Conservation (phyloP, 2,888 invertebrate genomes). For the Athetis lepigone region DNA sequence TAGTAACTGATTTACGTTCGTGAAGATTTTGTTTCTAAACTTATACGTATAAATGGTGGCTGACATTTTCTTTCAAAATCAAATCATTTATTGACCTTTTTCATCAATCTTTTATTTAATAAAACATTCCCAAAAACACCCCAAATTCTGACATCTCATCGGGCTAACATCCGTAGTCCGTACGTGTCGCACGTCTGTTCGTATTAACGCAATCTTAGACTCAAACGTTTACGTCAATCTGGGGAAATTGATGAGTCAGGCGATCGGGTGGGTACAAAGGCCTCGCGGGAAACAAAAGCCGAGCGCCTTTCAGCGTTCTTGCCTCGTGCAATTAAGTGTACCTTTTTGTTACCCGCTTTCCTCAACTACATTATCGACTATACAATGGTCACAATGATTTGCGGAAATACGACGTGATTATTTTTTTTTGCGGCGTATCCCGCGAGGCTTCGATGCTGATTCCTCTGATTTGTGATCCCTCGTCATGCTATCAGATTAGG, state of each 20-base stretch:
- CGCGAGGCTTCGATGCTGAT: conserved; percentile 73
- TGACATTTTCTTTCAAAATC: neutral
- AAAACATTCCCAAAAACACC: neutral
- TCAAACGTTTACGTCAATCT: conserved; percentile 82
- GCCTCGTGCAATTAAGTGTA: conserved; percentile 88
- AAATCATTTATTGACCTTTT: neutral
- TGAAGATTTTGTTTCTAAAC: too few species aligned
- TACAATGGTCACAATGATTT: conserved; percentile 88
- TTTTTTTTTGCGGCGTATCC: conserved; percentile 78
- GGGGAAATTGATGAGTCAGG: conserved; percentile 87
- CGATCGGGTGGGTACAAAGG: conserved; percentile 82
- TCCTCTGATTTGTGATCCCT: conserved; percentile 82
- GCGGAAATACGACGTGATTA: conserved; percentile 85
- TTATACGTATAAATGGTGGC: neutral
- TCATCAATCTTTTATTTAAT: neutral
- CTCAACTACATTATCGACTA: conserved; percentile 86
- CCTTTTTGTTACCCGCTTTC: conserved; percentile 86
- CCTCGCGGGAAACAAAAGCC: conserved; percentile 85
- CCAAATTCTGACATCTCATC: conserved; percentile 20
- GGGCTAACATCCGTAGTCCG: conserved; percentile 14
- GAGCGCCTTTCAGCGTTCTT: conserved; percentile 82
- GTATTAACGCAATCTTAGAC: conserved; percentile 74
- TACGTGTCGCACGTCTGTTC: conserved; percentile 44
- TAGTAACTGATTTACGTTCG: neutral
- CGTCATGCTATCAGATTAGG: conserved; percentile 78